Conservation (phyloP, 2,113 vertebrate species). For the Synchiropus splendidus region DNA sequence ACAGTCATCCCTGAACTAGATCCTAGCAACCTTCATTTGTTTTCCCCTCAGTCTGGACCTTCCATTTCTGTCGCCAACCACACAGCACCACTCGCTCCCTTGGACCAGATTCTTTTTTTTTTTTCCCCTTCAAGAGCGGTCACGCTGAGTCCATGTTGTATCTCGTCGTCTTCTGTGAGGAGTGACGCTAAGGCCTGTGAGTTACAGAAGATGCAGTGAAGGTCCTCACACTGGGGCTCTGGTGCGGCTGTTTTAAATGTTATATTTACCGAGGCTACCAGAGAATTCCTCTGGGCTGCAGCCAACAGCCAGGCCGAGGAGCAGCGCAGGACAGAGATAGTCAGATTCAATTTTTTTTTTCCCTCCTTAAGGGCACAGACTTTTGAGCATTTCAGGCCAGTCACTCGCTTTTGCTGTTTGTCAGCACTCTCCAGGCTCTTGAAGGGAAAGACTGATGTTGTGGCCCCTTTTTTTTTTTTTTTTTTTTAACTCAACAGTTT, state of each 20-base stretch:
- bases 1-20: conserved; percentile 4
- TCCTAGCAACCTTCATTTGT: conserved; percentile 13
- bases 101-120: conserved; percentile 21
- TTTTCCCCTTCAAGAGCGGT: too few relatives aligned
- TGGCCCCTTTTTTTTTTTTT: conserved; percentile 27
- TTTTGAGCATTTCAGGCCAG: conserved; percentile 43
- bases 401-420: conserved; percentile 27
- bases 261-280: conserved; percentile 64
- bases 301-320: conserved; percentile 50
- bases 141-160: too few relatives aligned
- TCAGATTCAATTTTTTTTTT: conserved; percentile 9
- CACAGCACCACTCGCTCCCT: conserved; percentile 24
- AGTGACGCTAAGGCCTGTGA: conserved; percentile 44
- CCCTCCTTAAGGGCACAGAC: conserved; percentile 20
- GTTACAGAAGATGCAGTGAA: conserved; percentile 45
- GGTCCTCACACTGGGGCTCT: conserved; percentile 64
- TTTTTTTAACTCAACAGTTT: too few relatives aligned
- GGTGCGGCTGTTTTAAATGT: conserved; percentile 63
- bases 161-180: conserved; percentile 35
- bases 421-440: too few relatives aligned
- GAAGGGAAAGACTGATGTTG: conserved; percentile 4
- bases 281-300: conserved; percentile 64
- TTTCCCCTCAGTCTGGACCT: conserved; percentile 1
- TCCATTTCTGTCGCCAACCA: conserved; percentile 2
- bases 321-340: conserved; percentile 28